These are phyloP conservation scores for Cydia pomonella DNA, from an alignment of 1,140 invertebrate species.

Conservation along the genomic window DNA sequence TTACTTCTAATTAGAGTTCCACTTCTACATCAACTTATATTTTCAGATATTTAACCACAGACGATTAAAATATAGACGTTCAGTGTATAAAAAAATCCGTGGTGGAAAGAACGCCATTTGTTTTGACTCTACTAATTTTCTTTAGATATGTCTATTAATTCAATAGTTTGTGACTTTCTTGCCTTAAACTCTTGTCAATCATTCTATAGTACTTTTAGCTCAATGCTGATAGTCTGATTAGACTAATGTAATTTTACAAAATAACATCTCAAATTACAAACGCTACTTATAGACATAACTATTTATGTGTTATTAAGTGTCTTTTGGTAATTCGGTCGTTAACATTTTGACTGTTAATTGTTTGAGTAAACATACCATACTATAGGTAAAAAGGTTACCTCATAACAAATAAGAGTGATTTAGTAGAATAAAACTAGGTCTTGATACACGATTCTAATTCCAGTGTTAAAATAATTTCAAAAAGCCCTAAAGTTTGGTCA, in stretches of 20 bases:
- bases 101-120: no score
- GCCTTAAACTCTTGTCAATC: slow-evolving; percentile 14
- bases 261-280: background rate
- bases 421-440: background rate
- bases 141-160: background rate
- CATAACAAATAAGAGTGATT: slow-evolving; percentile 19
- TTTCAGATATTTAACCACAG: no score
- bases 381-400: background rate
- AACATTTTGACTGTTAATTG: background rate
- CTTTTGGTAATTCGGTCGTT: background rate
- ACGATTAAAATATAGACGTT: background rate
- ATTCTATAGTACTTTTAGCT: slow-evolving; percentile 14
- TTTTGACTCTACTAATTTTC: no score
- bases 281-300: background rate
- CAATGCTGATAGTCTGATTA: slow-evolving; percentile 26
- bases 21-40: background rate
- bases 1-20: background rate
- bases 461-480: background rate
- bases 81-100: background rate
- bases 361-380: background rate
- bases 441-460: background rate
- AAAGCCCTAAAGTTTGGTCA: background rate
- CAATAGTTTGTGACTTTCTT: background rate
- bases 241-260: slow-evolving; percentile 6
- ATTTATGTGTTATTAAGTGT: background rate